Conservation (phyloP, 2,888 invertebrate species). For the Exephanes ischioxanthus region DNA sequence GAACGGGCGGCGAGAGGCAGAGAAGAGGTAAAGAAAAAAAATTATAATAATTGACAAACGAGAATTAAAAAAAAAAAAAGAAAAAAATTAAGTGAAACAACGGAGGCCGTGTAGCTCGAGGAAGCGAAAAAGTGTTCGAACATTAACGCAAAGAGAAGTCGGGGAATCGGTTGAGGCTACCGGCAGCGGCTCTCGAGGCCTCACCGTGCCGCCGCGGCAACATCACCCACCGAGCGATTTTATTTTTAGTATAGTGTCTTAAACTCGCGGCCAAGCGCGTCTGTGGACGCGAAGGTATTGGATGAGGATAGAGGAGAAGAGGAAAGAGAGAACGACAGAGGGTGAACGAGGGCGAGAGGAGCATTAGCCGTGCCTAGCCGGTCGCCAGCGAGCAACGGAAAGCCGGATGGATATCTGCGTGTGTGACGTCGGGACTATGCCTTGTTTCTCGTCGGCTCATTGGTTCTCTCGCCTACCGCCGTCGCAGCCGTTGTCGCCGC, state of each 20-base stretch:
- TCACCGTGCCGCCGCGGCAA: conserved; percentile 11
- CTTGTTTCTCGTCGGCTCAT: conserved; percentile 70
- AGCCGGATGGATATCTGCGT: conserved; percentile 80
- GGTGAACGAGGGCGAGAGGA: conserved; percentile 54
- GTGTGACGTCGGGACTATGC: conserved; percentile 78
- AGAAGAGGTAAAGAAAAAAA: conserved; percentile 28
- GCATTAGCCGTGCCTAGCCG: conserved; percentile 51
- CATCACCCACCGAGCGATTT: conserved; percentile 60
- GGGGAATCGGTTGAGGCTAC: neutral
- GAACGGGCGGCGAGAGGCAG: conserved; percentile 67
- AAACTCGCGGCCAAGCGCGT: conserved; percentile 51
- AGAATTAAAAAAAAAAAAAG: neutral
- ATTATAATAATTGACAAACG: conserved; percentile 6
- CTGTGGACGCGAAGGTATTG: conserved; percentile 41
- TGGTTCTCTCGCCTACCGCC: conserved; percentile 63
- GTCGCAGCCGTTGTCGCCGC: conserved; percentile 56
- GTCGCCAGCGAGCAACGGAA: conserved; percentile 73
- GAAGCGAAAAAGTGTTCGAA: neutral
- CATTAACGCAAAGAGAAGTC: too few species aligned
- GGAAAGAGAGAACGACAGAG: conserved; percentile 23
- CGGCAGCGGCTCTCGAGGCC: conserved; percentile 41
- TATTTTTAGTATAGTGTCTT: conserved; percentile 63
- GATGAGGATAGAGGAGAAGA: conserved; percentile 16
- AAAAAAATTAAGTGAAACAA: neutral
- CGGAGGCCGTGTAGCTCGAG: neutral